Evolutionary conservation across 2,888 invertebrate species (phyloP), one percentile per base, ranked within the genome.

Genomic region (Tenthredo notha): DNA sequence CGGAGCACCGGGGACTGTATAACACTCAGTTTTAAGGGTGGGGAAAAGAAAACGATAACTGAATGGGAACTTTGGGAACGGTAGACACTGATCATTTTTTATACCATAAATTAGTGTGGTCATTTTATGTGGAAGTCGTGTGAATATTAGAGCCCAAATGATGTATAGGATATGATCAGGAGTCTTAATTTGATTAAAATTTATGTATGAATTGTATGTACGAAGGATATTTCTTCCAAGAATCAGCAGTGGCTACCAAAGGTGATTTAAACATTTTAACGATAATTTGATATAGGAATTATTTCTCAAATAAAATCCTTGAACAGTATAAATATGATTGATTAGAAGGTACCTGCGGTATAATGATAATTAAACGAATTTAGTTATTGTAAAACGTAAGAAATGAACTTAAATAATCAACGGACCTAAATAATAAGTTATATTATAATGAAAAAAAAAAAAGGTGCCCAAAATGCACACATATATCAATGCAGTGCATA

Each of bases 1-100:
- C 92, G 99, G 98, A 92, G 98, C 98, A 94, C 98, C 98, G 93
- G 99, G 99, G 95, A 98, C 99, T 99, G 93, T 93, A 92, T 91
- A 93, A 93, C 94, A 94, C 93, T 93, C 92, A 92, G 92, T 93
- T 94, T 94, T 94, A 94, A 94, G 93, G 94, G 94, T 93, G 93
- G 89, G 89, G 33, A 33, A 33, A 94, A 91, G 89, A 92, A 88
- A 88, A 72, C 86, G 88, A 89, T 87, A 86, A 87, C 54, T 54
- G 82, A 25, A 54, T 37, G 40, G 83, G 78, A 50, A 40, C 58
- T 67, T 67, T 15, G 29, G 67, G 67, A 33, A 67, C 33, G 67
- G 70, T 83, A 70, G 67, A 86, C 77, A 67, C 72, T 80, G 84
- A 84, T 84, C 84, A 70, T 78, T 77, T 78, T 67, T 67, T 29